Percentiles rank a stretch among this genome's conserved stretches.
phyloP scores from a whole-genome alignment of 2,113 vertebrate genomes.

The Tyrannus savana region DNA sequence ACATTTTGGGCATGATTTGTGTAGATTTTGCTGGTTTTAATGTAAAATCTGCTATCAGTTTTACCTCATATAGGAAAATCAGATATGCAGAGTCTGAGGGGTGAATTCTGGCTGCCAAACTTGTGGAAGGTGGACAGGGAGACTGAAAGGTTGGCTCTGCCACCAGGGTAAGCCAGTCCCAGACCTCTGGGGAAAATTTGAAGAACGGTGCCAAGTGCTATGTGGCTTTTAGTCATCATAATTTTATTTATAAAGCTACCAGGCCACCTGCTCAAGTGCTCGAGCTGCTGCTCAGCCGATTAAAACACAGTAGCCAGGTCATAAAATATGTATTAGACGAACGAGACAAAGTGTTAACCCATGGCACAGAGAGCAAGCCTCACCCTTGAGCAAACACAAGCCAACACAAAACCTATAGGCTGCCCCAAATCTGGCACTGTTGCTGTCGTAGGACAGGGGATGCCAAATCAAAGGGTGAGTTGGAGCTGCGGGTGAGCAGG shows the following conservation, averaged over 20 bases:
- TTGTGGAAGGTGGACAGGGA: background rate
- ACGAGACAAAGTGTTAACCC: background rate
- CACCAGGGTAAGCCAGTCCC: background rate
- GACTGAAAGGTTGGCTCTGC: background rate
- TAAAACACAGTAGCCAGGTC: slow-evolving; percentile 2
- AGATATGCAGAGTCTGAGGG: background rate
- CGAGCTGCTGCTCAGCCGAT: background rate
- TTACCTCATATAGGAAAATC: background rate
- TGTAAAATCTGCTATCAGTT: background rate
- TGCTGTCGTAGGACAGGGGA: background rate
- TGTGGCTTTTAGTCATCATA: slow-evolving; percentile 42
- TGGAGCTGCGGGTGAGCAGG: background rate
- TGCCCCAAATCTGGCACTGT: background rate
- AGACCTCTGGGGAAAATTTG: background rate
- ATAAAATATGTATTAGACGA: slow-evolving; percentile 62
- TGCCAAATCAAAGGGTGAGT: background rate
- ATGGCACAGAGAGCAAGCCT: background rate
- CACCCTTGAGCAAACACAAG: background rate
- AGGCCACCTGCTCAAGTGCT: slow-evolving; percentile 50
- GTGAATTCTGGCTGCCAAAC: background rate
- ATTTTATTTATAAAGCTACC: slow-evolving; percentile 50
- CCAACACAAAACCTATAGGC: background rate
- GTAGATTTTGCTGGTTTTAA: background rate
- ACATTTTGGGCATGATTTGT: background rate
- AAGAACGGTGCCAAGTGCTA: background rate